Percentiles rank a stretch among this genome's conserved stretches.
phyloP scores from a whole-genome alignment of 2,888 invertebrate genomes.

The Cerceris ruficornis region DNA sequence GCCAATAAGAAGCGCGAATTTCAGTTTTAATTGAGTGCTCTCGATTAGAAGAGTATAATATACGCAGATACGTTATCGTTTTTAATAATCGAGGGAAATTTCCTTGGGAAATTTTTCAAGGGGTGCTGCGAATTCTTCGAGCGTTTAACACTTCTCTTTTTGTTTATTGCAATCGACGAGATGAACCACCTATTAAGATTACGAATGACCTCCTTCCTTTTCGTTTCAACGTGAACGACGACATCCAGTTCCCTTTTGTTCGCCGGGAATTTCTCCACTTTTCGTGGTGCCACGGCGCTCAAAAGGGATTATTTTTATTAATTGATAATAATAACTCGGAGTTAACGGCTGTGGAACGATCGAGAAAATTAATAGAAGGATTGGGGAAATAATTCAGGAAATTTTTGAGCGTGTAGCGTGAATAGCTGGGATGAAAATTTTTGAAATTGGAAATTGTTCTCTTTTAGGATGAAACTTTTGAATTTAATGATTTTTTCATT shows the following conservation, averaged over 20 bases:
- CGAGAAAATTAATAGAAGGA: neutral
- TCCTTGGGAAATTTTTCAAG: constrained; percentile 1
- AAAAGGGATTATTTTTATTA: neutral
- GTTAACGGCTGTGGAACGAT: neutral
- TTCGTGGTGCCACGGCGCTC: neutral
- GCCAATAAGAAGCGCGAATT: constrained; percentile 20
- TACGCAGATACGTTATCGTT: constrained; percentile 32
- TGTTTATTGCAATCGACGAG: neutral
- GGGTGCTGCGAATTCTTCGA: neutral
- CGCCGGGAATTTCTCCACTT: neutral
- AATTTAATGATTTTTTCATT: too few relatives aligned
- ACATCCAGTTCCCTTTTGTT: constrained; percentile 1
- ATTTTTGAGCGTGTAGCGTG: neutral
- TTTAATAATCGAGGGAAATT: constrained; percentile 18
- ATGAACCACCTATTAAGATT: neutral
- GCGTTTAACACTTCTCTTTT: neutral
- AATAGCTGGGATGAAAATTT: neutral
- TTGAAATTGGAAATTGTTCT: too few relatives aligned
- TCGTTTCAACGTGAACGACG: neutral
- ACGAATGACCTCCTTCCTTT: too few relatives aligned
- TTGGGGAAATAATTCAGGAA: neutral
- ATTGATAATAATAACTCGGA: neutral
- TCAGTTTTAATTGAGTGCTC: constrained; percentile 43
- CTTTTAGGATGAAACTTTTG: too few relatives aligned
- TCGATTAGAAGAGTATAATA: constrained; percentile 44